phyloP scores from a whole-genome alignment of 2,797 vertebrate species.

The Pygocentrus nattereri region DNA sequence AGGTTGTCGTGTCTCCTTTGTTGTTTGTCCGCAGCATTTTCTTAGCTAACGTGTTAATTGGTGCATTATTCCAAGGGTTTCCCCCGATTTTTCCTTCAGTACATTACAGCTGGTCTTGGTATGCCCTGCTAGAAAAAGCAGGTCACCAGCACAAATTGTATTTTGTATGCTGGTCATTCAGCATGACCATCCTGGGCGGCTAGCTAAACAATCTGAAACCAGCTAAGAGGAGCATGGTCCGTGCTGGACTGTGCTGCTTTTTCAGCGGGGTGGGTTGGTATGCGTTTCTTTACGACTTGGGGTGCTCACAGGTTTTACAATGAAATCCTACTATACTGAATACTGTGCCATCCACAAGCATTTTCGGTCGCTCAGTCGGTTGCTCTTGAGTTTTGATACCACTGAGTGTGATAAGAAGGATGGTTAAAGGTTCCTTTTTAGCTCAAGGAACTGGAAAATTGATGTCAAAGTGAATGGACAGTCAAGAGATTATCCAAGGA shows the following conservation, averaged over 20 bases:
- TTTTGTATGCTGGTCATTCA: too few relatives aligned
- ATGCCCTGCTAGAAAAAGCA: too few relatives aligned
- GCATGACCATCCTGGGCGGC: too few relatives aligned
- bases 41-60: too few relatives aligned
- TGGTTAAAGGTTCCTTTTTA: slow-evolving; percentile 30
- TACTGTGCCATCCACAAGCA: slow-evolving; percentile 11
- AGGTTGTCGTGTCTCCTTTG: neutral
- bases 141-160: too few relatives aligned
- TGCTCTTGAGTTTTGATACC: slow-evolving; percentile 29
- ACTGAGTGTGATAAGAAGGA: slow-evolving; percentile 25
- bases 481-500: slow-evolving; percentile 35
- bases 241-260: too few relatives aligned
- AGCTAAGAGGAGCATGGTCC: too few relatives aligned
- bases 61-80: too few relatives aligned
- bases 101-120: too few relatives aligned
- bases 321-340: slow-evolving; percentile 15
- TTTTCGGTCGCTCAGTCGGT: slow-evolving; percentile 6
- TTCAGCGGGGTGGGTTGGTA: neutral
- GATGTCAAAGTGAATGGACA: slow-evolving; percentile 44
- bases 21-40: neutral
- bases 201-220: too few relatives aligned
- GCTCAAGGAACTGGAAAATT: slow-evolving; percentile 47
- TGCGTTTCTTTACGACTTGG: neutral
- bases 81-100: too few relatives aligned
- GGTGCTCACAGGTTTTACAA: neutral